Evolutionary conservation across 1,140 invertebrate genomes (phyloP).

Genomic region (Centruroides sculpturatus): DNA sequence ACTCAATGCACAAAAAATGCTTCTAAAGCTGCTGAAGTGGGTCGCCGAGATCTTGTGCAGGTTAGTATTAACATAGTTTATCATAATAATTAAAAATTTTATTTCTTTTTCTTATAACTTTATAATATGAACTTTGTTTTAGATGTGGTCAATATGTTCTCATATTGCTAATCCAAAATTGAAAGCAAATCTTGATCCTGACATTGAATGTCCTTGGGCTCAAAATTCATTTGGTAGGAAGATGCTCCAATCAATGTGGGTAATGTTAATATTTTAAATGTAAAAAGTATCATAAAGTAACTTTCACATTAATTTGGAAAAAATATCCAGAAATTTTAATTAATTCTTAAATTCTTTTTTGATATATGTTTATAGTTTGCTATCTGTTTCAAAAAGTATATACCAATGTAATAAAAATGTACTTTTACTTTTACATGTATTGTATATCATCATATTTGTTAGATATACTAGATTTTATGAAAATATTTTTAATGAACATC

Average conservation of each 20-base stretch:
- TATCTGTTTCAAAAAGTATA: too few species aligned
- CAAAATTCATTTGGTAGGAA: conserved; percentile 71
- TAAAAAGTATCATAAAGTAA: too few species aligned
- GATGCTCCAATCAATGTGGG: conserved; percentile 69
- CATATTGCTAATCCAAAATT: conserved; percentile 45
- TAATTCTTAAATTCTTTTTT: too few species aligned
- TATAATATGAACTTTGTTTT: conserved; percentile 9
- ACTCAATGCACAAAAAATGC: conserved; percentile 69
- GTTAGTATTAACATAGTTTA: conserved; percentile 3
- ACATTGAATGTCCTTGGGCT: conserved; percentile 46
- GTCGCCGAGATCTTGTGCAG: conserved; percentile 65
- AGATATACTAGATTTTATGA: too few species aligned
- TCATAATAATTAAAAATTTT: background rate
- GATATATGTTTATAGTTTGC: too few species aligned
- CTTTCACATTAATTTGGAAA: too few species aligned
- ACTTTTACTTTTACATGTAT: too few species aligned
- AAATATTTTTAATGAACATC: too few species aligned
- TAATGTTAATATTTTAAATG: background rate
- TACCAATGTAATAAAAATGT: too few species aligned
- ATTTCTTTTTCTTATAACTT: background rate
- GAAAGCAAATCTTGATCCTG: conserved; percentile 36
- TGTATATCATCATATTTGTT: too few species aligned
- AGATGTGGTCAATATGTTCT: conserved; percentile 63
- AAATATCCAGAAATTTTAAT: too few species aligned
- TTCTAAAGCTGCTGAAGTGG: conserved; percentile 49